These are phyloP conservation scores for Cyclina sinensis DNA, from an alignment of 1,140 invertebrate genomes.

Conservation along the genomic window DNA sequence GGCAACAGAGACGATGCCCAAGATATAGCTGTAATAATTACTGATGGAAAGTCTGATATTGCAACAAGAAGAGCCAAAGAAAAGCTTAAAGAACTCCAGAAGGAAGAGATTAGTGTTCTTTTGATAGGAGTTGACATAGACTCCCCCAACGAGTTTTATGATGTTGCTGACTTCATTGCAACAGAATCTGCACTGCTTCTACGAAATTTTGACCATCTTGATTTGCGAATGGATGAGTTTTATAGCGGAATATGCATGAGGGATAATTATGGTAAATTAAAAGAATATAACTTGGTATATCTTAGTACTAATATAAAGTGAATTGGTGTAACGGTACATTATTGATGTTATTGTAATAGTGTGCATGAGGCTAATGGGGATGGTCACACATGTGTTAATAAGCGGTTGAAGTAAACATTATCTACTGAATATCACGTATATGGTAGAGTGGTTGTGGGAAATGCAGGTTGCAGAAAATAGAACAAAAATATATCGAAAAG, in stretches of 20 bases:
- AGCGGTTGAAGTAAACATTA: too few relatives aligned
- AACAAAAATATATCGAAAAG: too few relatives aligned
- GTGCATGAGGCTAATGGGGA: too few relatives aligned
- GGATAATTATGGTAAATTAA: background rate
- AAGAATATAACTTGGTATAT: too few relatives aligned
- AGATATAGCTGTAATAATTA: conserved; percentile 45
- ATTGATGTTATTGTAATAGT: too few relatives aligned
- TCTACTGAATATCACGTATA: too few relatives aligned
- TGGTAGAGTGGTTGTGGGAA: too few relatives aligned
- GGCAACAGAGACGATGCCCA: conserved; percentile 25
- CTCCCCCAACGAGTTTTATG: background rate
- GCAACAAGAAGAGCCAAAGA: background rate
- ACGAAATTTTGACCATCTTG: conserved; percentile 48
- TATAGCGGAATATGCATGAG: conserved; percentile 39
- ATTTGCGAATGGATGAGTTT: conserved; percentile 1
- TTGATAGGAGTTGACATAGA: background rate
- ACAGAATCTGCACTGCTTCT: conserved; percentile 5
- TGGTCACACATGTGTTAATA: too few relatives aligned
- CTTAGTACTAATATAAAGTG: too few relatives aligned
- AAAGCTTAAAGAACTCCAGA: background rate
- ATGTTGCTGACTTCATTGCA: conserved; percentile 22
- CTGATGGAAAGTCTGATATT: conserved; percentile 39
- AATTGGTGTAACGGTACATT: too few relatives aligned
- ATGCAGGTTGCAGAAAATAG: too few relatives aligned
- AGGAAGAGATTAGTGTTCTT: background rate